Evolutionary conservation across 2,888 invertebrate genomes (phyloP).

Genomic region (Thysanoteuthis rhombus): DNA sequence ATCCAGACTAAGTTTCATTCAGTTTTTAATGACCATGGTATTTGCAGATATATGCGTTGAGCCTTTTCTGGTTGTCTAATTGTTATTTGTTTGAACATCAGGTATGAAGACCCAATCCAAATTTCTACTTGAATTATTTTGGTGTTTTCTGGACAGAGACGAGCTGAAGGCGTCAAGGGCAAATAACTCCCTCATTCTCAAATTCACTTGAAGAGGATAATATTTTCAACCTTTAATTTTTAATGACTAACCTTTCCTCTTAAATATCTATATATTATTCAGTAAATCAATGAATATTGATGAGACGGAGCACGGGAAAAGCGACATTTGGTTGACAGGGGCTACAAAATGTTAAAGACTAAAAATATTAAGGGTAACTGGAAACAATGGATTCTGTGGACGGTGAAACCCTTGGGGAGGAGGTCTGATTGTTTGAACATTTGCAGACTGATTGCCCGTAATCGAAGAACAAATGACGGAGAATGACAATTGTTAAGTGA

Average conservation of each 20-base stretch:
- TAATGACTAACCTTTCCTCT: neutral
- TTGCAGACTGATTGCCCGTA: neutral
- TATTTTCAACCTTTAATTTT: neutral
- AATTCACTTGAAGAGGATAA: neutral
- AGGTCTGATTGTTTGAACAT: neutral
- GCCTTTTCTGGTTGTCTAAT: too few species aligned
- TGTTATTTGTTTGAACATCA: too few species aligned
- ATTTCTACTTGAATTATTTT: neutral
- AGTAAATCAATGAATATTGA: neutral
- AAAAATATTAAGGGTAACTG: neutral
- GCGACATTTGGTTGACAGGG: neutral
- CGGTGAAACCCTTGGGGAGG: too few species aligned
- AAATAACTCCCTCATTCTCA: neutral
- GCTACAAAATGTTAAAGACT: neutral
- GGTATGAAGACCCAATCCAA: too few species aligned
- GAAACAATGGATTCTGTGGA: neutral
- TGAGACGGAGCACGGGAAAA: neutral
- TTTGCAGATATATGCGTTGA: too few species aligned
- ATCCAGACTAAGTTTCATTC: too few species aligned
- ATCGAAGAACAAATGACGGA: neutral
- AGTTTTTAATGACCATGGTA: too few species aligned
- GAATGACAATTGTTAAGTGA: neutral
- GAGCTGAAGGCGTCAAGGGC: neutral
- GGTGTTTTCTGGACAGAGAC: neutral
- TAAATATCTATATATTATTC: neutral